Conservation (phyloP, 2,113 vertebrate genomes). For the Scartelaos histophorus region DNA sequence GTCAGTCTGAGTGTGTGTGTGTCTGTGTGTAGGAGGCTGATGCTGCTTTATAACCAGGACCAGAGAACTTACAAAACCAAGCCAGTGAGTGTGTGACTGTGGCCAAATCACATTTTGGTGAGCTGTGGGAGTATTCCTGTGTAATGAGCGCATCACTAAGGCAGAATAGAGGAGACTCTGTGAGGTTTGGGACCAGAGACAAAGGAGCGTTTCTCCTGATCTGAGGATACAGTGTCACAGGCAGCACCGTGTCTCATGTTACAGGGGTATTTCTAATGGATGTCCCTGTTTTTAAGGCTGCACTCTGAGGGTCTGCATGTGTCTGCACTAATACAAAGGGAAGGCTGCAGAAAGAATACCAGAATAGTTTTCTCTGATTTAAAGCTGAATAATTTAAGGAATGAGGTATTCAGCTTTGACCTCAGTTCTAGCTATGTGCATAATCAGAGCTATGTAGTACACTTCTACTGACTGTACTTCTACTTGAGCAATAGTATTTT, state of each 20-base stretch:
- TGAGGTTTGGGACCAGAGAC: neutral
- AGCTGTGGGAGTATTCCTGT: neutral
- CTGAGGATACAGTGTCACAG: slow-evolving; percentile 3
- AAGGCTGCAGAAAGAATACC: neutral
- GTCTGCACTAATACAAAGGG: neutral
- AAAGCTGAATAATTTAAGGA: neutral
- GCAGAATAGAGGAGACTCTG: no score
- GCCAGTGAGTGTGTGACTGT: neutral
- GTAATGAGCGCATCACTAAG: neutral
- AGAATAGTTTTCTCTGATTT: neutral
- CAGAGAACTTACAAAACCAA: neutral
- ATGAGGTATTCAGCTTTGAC: no score
- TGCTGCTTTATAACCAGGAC: no score
- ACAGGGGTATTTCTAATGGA: slow-evolving; percentile 3
- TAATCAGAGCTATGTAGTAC: no score
- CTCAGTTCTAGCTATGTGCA: no score
- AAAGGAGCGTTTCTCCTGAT: neutral
- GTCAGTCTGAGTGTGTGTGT: neutral
- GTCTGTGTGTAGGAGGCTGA: neutral
- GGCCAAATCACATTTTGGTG: neutral
- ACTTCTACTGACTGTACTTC: no score
- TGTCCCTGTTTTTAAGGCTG: neutral
- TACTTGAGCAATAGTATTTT: no score
- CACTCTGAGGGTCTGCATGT: neutral
- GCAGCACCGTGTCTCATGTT: slow-evolving; percentile 1